phyloP scores from a whole-genome alignment of 1,140 invertebrate species.

The Macrocentrus cingulum region DNA sequence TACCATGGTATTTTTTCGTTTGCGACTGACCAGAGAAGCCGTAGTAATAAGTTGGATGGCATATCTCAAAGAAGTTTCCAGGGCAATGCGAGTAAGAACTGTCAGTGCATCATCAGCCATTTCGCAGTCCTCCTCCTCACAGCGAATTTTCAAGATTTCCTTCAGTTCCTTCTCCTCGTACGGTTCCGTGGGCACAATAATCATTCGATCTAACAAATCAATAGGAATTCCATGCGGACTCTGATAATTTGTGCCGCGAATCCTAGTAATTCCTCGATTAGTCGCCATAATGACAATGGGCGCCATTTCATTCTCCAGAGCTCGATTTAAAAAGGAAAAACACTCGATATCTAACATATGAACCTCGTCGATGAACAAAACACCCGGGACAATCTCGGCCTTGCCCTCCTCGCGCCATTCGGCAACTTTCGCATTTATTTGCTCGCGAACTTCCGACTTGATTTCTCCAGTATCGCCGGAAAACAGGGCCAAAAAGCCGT shows the following conservation, averaged over 20 bases:
- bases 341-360: conserved; percentile 99
- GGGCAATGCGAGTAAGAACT: conserved; percentile 89
- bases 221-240: conserved; percentile 96
- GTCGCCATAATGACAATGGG: conserved; percentile 98
- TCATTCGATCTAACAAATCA: conserved; percentile 92
- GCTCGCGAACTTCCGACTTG: conserved; percentile 95
- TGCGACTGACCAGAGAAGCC: conserved; percentile 83
- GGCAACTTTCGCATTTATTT: conserved; percentile 96
- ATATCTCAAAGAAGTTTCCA: conserved; percentile 92
- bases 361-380: conserved; percentile 88
- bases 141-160: conserved; percentile 91
- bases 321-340: conserved; percentile 96
- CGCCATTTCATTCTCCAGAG: conserved; percentile 94
- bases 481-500: conserved; percentile 96
- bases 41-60: conserved; percentile 98
- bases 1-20: conserved; percentile 82
- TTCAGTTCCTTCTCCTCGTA: conserved; percentile 89
- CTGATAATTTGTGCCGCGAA: conserved; percentile 90
- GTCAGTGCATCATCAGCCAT: conserved; percentile 89
- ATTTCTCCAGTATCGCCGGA: conserved; percentile 99
- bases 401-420: conserved; percentile 99
- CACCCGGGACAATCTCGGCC: conserved; percentile 96
- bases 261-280: conserved; percentile 93
- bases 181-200: conserved; percentile 89
- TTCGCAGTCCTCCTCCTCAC: conserved; percentile 97